A percentile compares a stretch with the other conserved stretches of the same genome.
phyloP scores from a whole-genome alignment of 1,140 invertebrate genomes.

The Amphibalanus amphitrite region DNA sequence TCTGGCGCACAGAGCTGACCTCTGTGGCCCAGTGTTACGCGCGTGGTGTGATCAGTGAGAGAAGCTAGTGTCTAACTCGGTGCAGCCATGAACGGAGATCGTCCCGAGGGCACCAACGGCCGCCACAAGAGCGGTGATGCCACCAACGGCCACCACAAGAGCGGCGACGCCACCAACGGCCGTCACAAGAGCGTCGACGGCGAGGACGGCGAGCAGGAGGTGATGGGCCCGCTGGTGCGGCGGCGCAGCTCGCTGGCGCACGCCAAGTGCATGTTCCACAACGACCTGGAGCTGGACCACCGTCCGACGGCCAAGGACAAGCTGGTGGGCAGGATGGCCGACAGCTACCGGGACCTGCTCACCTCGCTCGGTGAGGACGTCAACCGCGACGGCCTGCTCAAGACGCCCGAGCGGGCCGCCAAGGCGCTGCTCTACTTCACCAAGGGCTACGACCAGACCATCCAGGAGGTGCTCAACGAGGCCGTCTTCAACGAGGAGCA shows the following conservation, averaged over 20 bases:
- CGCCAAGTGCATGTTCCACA: constrained; percentile 77
- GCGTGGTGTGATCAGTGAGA: no score
- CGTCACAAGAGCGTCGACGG: not conserved
- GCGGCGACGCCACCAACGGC: no score
- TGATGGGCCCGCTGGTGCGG: not conserved
- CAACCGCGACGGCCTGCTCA: constrained; percentile 71
- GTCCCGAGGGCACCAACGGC: no score
- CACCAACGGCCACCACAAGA: no score
- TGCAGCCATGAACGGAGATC: no score
- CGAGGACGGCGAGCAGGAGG: not conserved
- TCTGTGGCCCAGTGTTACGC: no score
- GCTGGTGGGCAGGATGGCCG: constrained; percentile 67
- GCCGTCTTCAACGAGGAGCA: constrained; percentile 98
- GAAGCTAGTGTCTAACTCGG: no score
- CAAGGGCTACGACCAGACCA: constrained; percentile 96
- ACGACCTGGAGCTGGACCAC: constrained; percentile 74
- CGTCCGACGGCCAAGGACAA: constrained; percentile 70
- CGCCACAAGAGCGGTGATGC: no score
- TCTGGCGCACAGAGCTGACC: no score
- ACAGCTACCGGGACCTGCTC: constrained; percentile 61
- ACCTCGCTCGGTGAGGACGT: constrained; percentile 79
- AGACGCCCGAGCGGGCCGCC: constrained; percentile 93
- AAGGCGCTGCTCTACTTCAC: constrained; percentile 99
- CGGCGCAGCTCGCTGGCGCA: constrained; percentile 28
- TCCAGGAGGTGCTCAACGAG: constrained; percentile 90